Percentiles rank a stretch among this genome's conserved stretches.
Evolutionary conservation across 1,140 invertebrate species (phyloP).

Genomic region (Schmidtea mediterranea): DNA sequence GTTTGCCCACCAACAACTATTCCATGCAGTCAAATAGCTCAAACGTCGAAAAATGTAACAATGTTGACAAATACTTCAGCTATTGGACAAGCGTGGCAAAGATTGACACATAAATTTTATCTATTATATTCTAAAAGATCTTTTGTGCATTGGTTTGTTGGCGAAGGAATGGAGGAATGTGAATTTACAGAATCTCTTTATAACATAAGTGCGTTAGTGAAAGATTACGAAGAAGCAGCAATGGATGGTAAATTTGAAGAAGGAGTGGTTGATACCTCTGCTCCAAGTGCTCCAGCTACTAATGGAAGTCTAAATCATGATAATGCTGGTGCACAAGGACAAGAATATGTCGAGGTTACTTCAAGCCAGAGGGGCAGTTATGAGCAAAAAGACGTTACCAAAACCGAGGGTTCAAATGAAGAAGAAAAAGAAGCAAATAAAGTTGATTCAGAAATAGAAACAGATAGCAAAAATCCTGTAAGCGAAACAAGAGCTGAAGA

Average conservation of each 20-base stretch:
- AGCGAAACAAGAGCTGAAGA: too few species aligned
- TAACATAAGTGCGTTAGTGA: neutral
- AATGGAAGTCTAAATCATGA: too few species aligned
- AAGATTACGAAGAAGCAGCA: neutral
- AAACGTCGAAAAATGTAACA: conserved; percentile 23
- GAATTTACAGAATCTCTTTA: neutral
- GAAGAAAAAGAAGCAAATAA: too few species aligned
- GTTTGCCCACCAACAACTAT: conserved; percentile 17
- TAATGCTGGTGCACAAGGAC: too few species aligned
- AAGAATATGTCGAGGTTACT: too few species aligned
- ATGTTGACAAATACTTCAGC: conserved; percentile 1
- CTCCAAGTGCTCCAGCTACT: too few species aligned
- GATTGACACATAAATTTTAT: neutral
- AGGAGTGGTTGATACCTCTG: neutral
- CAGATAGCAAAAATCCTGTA: too few species aligned
- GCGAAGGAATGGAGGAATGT: neutral
- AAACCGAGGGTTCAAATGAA: too few species aligned
- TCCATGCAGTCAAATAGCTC: conserved; percentile 16
- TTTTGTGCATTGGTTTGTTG: neutral
- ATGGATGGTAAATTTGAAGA: neutral
- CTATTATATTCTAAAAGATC: neutral
- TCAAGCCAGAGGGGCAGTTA: too few species aligned
- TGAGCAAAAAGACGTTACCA: too few species aligned
- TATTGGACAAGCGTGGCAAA: neutral
- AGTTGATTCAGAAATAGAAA: too few species aligned